These are phyloP conservation scores for Epinephelus fuscoguttatus DNA, from an alignment of 2,113 vertebrate species.

Conservation along the genomic window DNA sequence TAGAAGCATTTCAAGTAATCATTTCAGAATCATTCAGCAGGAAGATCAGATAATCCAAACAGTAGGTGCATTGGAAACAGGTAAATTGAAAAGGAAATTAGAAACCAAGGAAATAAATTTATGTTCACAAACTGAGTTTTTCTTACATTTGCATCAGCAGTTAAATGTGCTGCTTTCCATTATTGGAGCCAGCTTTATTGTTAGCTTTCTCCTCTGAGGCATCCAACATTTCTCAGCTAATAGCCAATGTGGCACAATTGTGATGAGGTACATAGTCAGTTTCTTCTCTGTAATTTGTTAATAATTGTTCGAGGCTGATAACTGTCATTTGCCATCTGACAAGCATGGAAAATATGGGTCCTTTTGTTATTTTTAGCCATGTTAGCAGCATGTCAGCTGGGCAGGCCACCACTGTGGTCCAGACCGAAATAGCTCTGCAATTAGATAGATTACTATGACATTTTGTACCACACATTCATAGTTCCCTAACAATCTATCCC, in stretches of 20 bases:
- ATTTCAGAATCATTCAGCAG: conserved; percentile 63
- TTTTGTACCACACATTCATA: neutral
- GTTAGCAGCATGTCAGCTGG: neutral
- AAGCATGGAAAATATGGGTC: neutral
- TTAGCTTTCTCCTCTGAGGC: conserved; percentile 42
- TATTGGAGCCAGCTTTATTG: conserved; percentile 43
- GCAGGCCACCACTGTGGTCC: neutral
- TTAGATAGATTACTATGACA: neutral
- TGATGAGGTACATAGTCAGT: conserved; percentile 22
- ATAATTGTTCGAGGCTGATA: conserved; percentile 8
- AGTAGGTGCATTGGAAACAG: conserved; percentile 60
- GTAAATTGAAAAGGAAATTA: conserved; percentile 67
- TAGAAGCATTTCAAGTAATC: conserved; percentile 64
- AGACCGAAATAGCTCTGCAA: neutral
- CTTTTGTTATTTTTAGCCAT: neutral
- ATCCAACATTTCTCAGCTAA: conserved; percentile 29
- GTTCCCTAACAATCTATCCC: neutral
- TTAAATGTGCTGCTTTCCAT: conserved; percentile 37
- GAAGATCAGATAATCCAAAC: conserved; percentile 72
- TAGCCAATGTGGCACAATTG: conserved; percentile 21
- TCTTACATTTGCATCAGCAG: conserved; percentile 32
- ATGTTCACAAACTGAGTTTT: conserved; percentile 36
- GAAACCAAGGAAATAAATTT: conserved; percentile 30
- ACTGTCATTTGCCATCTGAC: conserved; percentile 11
- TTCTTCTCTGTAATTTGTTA: conserved; percentile 14